Conservation (phyloP, 2,888 invertebrate genomes). For the Acanthosepion esculentum region DNA sequence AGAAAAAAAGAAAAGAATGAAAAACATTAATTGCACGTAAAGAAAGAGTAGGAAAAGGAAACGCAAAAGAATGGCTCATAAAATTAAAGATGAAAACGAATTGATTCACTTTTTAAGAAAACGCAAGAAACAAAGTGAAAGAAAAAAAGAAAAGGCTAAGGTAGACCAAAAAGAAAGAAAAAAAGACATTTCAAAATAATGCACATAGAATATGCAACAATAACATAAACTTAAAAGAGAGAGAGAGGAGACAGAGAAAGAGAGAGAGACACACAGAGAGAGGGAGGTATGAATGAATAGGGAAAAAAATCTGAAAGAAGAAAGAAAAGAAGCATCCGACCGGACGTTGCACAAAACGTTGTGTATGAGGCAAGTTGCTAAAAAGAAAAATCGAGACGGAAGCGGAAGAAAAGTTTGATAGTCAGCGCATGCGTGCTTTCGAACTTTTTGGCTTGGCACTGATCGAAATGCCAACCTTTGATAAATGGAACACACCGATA, state of each 20-base stretch:
- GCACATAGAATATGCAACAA: too few relatives aligned
- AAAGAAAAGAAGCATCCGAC: neutral
- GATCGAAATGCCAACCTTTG: conserved; percentile 22
- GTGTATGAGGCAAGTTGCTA: too few relatives aligned
- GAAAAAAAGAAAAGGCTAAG: too few relatives aligned
- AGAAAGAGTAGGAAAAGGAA: neutral
- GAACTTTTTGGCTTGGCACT: conserved; percentile 5
- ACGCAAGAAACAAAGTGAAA: too few relatives aligned
- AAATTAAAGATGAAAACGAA: neutral
- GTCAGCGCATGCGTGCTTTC: conserved; percentile 18
- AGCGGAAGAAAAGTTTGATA: neutral
- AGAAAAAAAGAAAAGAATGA: neutral
- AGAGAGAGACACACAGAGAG: too few relatives aligned
- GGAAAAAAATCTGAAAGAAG: too few relatives aligned
- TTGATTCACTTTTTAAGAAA: too few relatives aligned
- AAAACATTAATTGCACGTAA: neutral
- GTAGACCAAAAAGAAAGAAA: too few relatives aligned
- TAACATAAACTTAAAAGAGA: too few relatives aligned
- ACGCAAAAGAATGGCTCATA: neutral
- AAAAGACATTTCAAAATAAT: too few relatives aligned
- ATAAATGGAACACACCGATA: neutral
- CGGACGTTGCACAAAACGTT: neutral
- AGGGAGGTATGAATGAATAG: too few relatives aligned
- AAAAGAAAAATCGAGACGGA: neutral
- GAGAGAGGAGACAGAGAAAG: too few relatives aligned